These are phyloP conservation scores for Scophthalmus maximus DNA, from an alignment of 2,113 vertebrate genomes.

Conservation along the genomic window DNA sequence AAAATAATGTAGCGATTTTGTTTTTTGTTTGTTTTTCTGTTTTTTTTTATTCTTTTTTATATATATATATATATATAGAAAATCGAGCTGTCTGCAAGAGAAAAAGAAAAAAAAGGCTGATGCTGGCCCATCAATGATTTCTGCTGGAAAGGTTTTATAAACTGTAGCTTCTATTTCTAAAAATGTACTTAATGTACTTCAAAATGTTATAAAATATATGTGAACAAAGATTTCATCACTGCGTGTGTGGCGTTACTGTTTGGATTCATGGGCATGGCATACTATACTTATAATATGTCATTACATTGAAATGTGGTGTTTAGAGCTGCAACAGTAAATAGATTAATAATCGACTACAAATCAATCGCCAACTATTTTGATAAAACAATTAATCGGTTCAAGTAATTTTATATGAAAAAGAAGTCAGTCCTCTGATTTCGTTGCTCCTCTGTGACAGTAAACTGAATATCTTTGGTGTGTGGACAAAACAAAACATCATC, in stretches of 20 bases:
- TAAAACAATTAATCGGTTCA: no score
- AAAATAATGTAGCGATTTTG: conserved; percentile 90
- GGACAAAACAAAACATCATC: no score
- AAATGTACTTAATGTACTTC: conserved; percentile 92
- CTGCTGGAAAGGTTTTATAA: conserved; percentile 99
- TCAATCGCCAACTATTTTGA: no score
- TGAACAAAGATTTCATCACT: conserved; percentile 88
- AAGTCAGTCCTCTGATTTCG: no score
- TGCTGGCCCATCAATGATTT: conserved; percentile 99
- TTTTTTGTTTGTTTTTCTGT: conserved; percentile 49
- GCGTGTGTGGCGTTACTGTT: conserved; percentile 57
- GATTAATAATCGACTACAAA: no score
- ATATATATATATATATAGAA: conserved; percentile 67
- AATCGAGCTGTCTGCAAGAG: conserved; percentile 85
- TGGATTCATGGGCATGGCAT: background rate
- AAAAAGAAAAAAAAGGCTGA: conserved; percentile 92
- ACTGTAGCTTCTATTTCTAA: conserved; percentile 97
- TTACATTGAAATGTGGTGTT: no score
- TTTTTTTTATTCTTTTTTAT: conserved; percentile 72
- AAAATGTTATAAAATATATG: conserved; percentile 93
- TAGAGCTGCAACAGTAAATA: no score
- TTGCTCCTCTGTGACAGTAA: no score
- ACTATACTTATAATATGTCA: no score
- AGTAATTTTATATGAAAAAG: no score
- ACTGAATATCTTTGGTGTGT: background rate